These are phyloP conservation scores for Frieseomelitta varia DNA, from an alignment of 1,140 invertebrate species.

Conservation along the genomic window DNA sequence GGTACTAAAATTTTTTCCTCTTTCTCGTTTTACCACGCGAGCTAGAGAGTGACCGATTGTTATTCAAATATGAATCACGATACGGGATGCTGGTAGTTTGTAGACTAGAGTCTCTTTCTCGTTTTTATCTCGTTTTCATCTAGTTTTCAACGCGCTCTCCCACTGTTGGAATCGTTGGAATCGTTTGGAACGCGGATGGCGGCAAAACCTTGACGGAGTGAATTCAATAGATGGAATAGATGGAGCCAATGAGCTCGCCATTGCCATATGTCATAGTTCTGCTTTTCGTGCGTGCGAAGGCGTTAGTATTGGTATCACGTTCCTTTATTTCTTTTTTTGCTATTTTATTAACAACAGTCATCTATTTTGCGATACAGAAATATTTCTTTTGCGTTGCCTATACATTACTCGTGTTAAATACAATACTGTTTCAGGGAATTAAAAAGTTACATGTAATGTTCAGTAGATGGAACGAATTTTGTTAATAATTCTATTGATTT, in stretches of 20 bases:
- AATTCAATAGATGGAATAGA: background rate
- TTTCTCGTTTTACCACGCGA: background rate
- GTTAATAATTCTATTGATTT: too few relatives aligned
- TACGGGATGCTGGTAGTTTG: background rate
- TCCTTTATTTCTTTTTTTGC: too few relatives aligned
- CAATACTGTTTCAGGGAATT: too few relatives aligned
- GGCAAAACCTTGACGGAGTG: background rate
- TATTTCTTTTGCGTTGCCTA: too few relatives aligned
- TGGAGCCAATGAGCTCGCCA: background rate
- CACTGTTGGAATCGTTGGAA: background rate
- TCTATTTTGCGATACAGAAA: too few relatives aligned
- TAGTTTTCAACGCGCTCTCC: background rate
- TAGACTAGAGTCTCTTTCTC: background rate
- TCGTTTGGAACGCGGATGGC: background rate
- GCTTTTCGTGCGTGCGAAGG: background rate
- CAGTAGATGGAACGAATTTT: too few relatives aligned
- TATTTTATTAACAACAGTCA: too few relatives aligned
- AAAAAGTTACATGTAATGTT: too few relatives aligned
- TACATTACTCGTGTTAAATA: too few relatives aligned
- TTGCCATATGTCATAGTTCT: background rate
- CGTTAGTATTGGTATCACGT: background rate
- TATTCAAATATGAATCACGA: conserved; percentile 18
- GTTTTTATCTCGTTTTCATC: conserved; percentile 26
- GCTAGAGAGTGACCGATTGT: conserved; percentile 2
- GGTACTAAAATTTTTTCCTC: background rate